Evolutionary conservation across 2,797 vertebrate species (phyloP).

Genomic region (Acipenser transmontanus): DNA sequence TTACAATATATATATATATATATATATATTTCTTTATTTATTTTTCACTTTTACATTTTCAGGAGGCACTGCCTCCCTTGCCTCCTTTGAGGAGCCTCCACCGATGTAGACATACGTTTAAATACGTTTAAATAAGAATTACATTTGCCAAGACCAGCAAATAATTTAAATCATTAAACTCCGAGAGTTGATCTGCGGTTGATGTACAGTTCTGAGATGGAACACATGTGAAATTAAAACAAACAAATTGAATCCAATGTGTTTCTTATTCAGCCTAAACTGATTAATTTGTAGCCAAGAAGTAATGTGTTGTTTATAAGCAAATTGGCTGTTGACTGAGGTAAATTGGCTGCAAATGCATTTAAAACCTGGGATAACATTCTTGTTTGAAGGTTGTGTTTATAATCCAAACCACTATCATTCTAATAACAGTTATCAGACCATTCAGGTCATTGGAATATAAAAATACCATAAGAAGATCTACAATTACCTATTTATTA

Average conservation of each 20-base stretch:
- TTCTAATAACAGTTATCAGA: not conserved
- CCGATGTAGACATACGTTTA: too few species aligned
- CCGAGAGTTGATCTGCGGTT: conserved; percentile 10
- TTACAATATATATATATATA: too few species aligned
- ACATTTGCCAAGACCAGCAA: too few species aligned
- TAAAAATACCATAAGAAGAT: not conserved
- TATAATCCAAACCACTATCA: not conserved
- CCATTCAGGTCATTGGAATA: conserved; percentile 2
- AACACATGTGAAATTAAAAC: conserved; percentile 28
- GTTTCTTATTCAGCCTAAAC: too few species aligned
- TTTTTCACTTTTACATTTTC: too few species aligned
- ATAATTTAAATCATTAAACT: too few species aligned
- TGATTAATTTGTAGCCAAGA: not conserved
- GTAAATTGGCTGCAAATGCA: conserved; percentile 7
- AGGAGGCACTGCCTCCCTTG: too few species aligned
- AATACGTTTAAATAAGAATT: too few species aligned
- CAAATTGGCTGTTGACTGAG: not conserved
- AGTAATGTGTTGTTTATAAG: conserved; percentile 12
- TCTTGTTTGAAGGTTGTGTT: not conserved
- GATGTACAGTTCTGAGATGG: conserved; percentile 16
- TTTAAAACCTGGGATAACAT: not conserved
- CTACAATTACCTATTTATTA: too few species aligned
- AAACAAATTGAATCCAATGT: conserved; percentile 14
- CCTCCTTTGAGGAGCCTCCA: too few species aligned
- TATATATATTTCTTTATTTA: too few species aligned